phyloP scores from a whole-genome alignment of 2,888 invertebrate species.

The Apoda limacodes region DNA sequence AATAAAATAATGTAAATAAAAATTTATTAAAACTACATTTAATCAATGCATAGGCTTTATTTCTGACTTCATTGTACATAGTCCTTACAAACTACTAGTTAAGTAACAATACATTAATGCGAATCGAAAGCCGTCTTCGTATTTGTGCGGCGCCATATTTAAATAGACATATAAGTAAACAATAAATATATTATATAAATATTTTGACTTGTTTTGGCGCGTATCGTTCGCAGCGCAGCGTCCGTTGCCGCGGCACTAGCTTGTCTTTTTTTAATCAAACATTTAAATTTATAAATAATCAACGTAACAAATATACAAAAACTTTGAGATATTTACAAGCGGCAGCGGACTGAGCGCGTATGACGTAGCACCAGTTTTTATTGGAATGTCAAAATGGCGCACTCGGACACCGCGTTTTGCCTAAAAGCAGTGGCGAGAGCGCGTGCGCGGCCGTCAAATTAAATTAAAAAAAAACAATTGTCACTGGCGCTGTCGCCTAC shows the following conservation, averaged over 20 bases:
- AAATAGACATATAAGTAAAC: slow-evolving; percentile 30
- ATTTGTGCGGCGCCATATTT: slow-evolving; percentile 36
- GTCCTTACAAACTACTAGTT: slow-evolving; percentile 57
- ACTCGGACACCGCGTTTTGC: slow-evolving; percentile 29
- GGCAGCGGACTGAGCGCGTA: slow-evolving; percentile 18
- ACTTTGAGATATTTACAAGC: slow-evolving; percentile 28
- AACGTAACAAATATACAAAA: slow-evolving; percentile 59
- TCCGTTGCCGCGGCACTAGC: slow-evolving; percentile 23
- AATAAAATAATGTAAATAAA: no score
- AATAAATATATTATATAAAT: slow-evolving; percentile 27
- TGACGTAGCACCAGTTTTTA: slow-evolving; percentile 20
- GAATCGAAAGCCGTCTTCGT: slow-evolving; percentile 35
- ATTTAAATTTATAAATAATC: slow-evolving; percentile 15
- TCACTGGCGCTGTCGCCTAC: neutral
- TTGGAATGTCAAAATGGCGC: slow-evolving; percentile 27
- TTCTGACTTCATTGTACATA: slow-evolving; percentile 50
- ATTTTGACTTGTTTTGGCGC: slow-evolving; percentile 23
- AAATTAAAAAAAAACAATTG: neutral
- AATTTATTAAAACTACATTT: slow-evolving; percentile 29
- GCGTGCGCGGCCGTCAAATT: slow-evolving; percentile 19
- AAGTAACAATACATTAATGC: slow-evolving; percentile 64
- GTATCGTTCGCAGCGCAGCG: slow-evolving; percentile 23
- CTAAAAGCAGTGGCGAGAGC: slow-evolving; percentile 28
- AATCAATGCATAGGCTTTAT: slow-evolving; percentile 66
- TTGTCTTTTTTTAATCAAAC: slow-evolving; percentile 20